phyloP scores from a whole-genome alignment of 1,140 invertebrate genomes.

The Bathynomus jamesi region DNA sequence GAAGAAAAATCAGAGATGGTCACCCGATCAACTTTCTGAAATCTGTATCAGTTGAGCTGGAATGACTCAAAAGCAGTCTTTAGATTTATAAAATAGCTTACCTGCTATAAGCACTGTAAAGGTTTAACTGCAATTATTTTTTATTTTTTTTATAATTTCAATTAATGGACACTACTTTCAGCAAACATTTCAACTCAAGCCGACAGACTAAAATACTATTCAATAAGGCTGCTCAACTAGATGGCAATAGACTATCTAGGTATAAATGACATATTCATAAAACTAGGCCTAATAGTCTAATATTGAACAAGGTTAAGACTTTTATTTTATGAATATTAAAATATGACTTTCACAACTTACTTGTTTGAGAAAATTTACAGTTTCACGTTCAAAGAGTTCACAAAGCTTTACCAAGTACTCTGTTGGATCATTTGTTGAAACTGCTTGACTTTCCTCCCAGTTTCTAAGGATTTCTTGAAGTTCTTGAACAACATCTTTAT shows the following conservation, averaged over 20 bases:
- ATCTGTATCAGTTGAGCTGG: no score
- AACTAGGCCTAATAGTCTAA: no score
- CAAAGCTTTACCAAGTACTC: slow-evolving; percentile 31
- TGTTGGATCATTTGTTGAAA: slow-evolving; percentile 33
- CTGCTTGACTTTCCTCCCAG: slow-evolving; percentile 35
- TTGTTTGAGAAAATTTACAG: slow-evolving; percentile 32
- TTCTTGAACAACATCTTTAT: slow-evolving; percentile 31
- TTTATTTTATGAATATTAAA: no score
- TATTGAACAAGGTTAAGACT: no score
- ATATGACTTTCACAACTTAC: no score
- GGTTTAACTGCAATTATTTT: no score
- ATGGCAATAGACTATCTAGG: no score
- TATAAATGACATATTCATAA: no score
- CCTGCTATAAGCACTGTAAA: not conserved
- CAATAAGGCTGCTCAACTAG: no score
- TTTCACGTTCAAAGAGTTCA: slow-evolving; percentile 35
- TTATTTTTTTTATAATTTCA: no score
- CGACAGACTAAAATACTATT: not conserved
- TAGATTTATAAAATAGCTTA: not conserved
- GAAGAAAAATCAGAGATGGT: no score
- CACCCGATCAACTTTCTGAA: no score
- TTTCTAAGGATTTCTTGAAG: slow-evolving; percentile 29
- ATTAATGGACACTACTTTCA: not conserved
- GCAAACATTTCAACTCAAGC: not conserved
- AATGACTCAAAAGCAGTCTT: not conserved